Percentiles rank a stretch among this genome's conserved stretches.
phyloP scores from a whole-genome alignment of 2,797 vertebrate species.

The Labroides dimidiatus region DNA sequence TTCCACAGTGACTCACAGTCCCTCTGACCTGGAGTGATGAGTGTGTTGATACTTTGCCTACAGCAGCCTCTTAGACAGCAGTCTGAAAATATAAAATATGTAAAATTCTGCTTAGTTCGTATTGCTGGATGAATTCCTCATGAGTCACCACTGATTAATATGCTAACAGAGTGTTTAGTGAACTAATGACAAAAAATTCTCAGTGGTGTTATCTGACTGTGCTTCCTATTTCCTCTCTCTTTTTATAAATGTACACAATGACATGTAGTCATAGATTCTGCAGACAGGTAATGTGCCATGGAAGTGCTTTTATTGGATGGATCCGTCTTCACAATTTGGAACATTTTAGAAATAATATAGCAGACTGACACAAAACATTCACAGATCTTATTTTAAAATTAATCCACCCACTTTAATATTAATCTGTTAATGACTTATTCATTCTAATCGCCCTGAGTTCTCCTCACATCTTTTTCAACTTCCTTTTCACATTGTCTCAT shows the following conservation, averaged over 20 bases:
- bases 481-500: constrained; percentile 38
- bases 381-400: constrained; percentile 44
- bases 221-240: background rate
- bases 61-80: background rate
- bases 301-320: background rate
- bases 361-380: constrained; percentile 38
- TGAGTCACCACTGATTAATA: background rate
- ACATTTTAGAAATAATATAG: constrained; percentile 24
- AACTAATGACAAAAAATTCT: background rate
- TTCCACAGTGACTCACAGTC: background rate
- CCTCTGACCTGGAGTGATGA: constrained; percentile 12
- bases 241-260: background rate
- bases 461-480: constrained; percentile 49
- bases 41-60: constrained; percentile 3
- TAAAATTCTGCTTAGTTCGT: background rate
- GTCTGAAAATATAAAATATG: background rate
- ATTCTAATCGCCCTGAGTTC: constrained; percentile 54
- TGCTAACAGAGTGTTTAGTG: background rate
- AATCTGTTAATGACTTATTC: constrained; percentile 65
- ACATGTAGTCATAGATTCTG: constrained; percentile 1
- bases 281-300: background rate
- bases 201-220: too few species aligned
- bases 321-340: background rate
- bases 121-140: background rate
- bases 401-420: constrained; percentile 57